Percentiles rank a stretch among this genome's conserved stretches.
Evolutionary conservation across 2,797 vertebrate species (phyloP).

Genomic region (Oreonectes daqikongensis): DNA sequence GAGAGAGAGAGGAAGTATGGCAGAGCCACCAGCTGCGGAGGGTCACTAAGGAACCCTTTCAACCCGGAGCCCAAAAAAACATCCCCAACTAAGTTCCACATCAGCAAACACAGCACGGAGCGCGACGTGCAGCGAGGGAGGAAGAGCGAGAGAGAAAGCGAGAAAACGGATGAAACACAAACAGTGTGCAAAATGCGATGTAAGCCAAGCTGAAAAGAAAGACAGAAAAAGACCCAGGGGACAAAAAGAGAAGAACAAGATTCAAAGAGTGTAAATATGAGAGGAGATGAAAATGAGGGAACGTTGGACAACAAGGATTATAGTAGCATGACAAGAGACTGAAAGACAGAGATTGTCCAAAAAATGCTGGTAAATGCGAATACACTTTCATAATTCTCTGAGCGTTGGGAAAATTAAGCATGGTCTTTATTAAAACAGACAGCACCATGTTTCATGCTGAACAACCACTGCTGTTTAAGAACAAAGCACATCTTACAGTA

Average conservation of each 20-base stretch:
- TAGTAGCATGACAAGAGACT: background rate
- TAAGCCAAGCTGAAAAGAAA: conserved; percentile 38
- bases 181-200: conserved; percentile 32
- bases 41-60: conserved; percentile 78
- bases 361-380: background rate
- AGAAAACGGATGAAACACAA: conserved; percentile 38
- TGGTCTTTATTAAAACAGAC: conserved; percentile 12
- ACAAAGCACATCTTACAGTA: conserved; percentile 36
- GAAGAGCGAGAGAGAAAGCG: conserved; percentile 27
- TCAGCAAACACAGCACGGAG: conserved; percentile 58
- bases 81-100: conserved; percentile 49
- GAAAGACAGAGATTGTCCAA: background rate
- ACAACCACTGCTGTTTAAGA: conserved; percentile 5
- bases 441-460: background rate
- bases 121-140: conserved; percentile 37
- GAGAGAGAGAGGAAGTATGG: conserved; percentile 75
- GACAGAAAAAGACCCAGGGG: conserved; percentile 45
- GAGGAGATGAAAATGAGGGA: background rate
- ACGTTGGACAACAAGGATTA: background rate
- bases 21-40: conserved; percentile 80
- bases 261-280: conserved; percentile 30
- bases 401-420: background rate
- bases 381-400: background rate
- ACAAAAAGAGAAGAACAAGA: conserved; percentile 27
- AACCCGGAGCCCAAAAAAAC: conserved; percentile 57